phyloP scores from a whole-genome alignment of 2,888 invertebrate species.

The Deilephila porcellus region DNA sequence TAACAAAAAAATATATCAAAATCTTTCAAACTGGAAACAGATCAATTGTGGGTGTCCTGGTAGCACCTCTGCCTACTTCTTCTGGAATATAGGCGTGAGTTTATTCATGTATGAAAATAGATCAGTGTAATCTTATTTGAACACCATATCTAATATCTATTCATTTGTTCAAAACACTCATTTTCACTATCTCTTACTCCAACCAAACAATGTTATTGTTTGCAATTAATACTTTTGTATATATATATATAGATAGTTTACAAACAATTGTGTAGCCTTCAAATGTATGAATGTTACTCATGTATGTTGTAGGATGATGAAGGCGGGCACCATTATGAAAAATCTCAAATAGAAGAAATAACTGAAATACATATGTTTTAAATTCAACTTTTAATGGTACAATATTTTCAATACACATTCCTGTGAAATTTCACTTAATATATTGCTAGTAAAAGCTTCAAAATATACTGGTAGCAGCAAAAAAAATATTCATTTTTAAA shows the following conservation, averaged over 20 bases:
- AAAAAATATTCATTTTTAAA: too few relatives aligned
- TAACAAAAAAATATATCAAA: too few relatives aligned
- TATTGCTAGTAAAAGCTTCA: too few relatives aligned
- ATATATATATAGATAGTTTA: background rate
- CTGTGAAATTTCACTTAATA: too few relatives aligned
- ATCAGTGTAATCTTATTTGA: background rate
- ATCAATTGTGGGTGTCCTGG: background rate
- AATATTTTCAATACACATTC: too few relatives aligned
- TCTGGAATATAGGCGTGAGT: too few relatives aligned
- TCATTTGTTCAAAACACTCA: background rate
- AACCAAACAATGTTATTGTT: slow-evolving; percentile 7
- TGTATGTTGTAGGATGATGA: background rate
- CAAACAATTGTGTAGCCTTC: background rate
- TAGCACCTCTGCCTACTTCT: too few relatives aligned
- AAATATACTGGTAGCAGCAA: too few relatives aligned
- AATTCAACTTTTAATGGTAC: too few relatives aligned
- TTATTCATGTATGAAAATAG: too few relatives aligned
- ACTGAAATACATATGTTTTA: background rate
- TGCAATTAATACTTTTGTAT: background rate
- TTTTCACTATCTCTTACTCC: background rate
- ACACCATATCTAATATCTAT: background rate
- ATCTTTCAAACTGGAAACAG: background rate
- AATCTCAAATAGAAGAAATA: background rate
- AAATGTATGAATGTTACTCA: background rate
- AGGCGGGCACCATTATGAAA: too few relatives aligned